phyloP scores from a whole-genome alignment of 1,140 invertebrate species.

The Drosophila ironensis region DNA sequence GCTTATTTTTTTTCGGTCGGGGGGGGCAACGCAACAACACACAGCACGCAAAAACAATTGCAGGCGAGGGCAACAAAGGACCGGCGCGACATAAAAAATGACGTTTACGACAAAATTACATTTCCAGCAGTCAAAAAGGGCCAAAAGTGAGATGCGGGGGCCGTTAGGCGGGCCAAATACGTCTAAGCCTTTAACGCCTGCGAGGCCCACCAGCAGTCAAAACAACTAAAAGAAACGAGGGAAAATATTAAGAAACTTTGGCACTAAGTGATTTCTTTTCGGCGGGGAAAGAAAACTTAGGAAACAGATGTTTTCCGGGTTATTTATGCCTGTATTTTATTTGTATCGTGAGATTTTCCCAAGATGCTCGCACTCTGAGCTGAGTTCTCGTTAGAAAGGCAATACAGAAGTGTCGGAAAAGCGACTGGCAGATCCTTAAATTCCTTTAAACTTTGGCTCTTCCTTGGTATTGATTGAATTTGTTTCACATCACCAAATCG shows the following conservation, averaged over 20 bases:
- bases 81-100: constrained; percentile 62
- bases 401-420: too few species aligned
- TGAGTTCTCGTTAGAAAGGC: too few species aligned
- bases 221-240: constrained; percentile 32
- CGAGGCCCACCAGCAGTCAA: constrained; percentile 13
- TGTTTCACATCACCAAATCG: too few species aligned
- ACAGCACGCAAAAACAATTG: constrained; percentile 59
- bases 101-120: constrained; percentile 73
- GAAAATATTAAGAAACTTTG: constrained; percentile 47
- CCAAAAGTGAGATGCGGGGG: neutral
- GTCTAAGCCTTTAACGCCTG: constrained; percentile 52
- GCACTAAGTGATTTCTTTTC: constrained; percentile 42
- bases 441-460: too few species aligned
- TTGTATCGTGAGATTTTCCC: neutral
- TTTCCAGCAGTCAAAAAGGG: constrained; percentile 42
- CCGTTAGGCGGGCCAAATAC: constrained; percentile 14
- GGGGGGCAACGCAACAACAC: constrained; percentile 7
- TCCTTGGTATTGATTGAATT: too few species aligned
- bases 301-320: constrained; percentile 50
- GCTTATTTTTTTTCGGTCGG: constrained; percentile 10
- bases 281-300: constrained; percentile 29
- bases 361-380: neutral
- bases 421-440: too few species aligned
- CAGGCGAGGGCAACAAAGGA: constrained; percentile 34
- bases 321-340: constrained; percentile 53